Percentiles rank a stretch among this genome's conserved stretches.
Conservation (phyloP, 2,797 vertebrate genomes). For the Ibycter americanus region DNA sequence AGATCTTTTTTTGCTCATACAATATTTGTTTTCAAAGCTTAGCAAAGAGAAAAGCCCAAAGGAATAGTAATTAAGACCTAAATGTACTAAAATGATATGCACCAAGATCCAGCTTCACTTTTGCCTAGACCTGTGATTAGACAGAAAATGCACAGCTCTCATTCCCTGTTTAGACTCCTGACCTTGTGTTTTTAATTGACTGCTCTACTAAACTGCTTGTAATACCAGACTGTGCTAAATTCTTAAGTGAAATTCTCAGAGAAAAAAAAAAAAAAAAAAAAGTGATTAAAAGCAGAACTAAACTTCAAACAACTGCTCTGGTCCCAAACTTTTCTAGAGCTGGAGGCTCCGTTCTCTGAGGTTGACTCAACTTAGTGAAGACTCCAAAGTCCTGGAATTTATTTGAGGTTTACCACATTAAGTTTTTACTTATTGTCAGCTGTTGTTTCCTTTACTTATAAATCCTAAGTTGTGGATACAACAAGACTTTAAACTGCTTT, state of each 20-base stretch:
- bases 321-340: neutral
- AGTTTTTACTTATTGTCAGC: neutral
- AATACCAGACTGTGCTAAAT: neutral
- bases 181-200: neutral
- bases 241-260: neutral
- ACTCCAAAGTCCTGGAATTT: neutral
- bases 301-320: neutral
- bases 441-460: neutral
- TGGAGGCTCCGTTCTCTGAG: neutral
- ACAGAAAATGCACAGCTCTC: neutral
- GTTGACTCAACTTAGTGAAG: neutral
- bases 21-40: slow-evolving; percentile 4
- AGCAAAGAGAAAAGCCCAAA: neutral
- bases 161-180: neutral
- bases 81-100: neutral
- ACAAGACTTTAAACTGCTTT: neutral
- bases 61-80: neutral
- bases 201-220: neutral
- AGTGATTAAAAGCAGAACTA: neutral
- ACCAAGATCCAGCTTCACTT: neutral
- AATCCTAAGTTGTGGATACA: neutral
- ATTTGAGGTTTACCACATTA: neutral
- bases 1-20: neutral
- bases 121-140: neutral
- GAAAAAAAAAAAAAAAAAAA: neutral